Evolutionary conservation across 2,113 vertebrate genomes (phyloP).

Genomic region (Falcunculus frontatus): DNA sequence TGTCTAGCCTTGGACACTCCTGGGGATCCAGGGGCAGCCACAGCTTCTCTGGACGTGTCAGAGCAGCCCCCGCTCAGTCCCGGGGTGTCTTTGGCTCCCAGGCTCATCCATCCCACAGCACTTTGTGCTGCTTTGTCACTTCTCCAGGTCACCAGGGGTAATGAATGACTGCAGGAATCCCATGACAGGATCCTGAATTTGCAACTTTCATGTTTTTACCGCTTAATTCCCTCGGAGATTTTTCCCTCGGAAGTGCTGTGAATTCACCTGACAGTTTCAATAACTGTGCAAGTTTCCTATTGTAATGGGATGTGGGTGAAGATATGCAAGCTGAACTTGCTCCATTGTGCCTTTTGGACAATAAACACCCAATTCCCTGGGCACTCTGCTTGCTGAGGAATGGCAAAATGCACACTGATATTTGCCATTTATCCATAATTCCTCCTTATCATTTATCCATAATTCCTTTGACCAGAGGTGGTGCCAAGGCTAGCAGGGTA

Average conservation of each 20-base stretch:
- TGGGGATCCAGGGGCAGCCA: not conserved
- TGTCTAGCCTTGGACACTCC: not conserved
- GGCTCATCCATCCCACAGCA: accelerated
- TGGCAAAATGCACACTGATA: not conserved
- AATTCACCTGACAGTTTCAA: not conserved
- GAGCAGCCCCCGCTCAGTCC: accelerated
- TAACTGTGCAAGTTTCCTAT: not conserved
- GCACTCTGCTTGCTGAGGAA: not conserved
- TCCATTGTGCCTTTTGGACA: not conserved
- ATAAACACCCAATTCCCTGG: not conserved
- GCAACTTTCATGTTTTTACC: not conserved
- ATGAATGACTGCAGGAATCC: not conserved
- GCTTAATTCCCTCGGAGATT: not conserved
- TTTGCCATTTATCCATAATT: not conserved
- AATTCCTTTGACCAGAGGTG: not conserved
- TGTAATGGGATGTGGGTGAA: not conserved
- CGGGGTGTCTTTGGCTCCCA: accelerated
- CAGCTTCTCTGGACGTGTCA: accelerated
- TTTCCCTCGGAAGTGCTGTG: not conserved
- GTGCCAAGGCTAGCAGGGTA: not conserved
- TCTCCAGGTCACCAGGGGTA: not conserved
- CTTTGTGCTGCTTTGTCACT: not conserved
- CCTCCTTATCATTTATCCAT: accelerated
- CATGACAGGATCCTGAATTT: not conserved
- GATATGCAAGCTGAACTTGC: not conserved